Base-by-base conservation (phyloP, 2,888 invertebrate genomes). In the Diadromus collaris region DNA sequence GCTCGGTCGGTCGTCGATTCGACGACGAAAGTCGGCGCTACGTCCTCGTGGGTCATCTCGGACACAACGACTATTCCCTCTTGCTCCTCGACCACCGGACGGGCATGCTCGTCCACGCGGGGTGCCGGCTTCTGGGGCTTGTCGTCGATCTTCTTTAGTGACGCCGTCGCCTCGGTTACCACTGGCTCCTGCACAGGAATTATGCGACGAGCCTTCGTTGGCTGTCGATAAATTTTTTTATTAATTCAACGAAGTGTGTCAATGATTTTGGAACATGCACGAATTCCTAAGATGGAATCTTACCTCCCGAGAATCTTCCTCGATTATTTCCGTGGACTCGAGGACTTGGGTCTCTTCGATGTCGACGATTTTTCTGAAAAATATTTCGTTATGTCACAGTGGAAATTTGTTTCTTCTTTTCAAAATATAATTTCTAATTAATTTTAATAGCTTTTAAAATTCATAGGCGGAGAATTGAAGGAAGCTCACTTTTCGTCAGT, bases 141-240 rank as follows among this genome's bases (percentile, higher is more conserved):
- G 79, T 93, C 92, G 81, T 94, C 94, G 56, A 93, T 92, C 85
- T 94, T 94, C 86, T 94, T 95, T 81, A 94, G 92, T 1, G 93
- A 92, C 74, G 94, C 93, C n/a, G 92, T 92, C 65, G 94, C 94
- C 81, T 93, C 92, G 2, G 93, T 94, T 85, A 92, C 91, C 16
- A 95, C 90, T 54, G 93, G 91, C 82, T 94, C 93, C 83, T 93
- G 93, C 79, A 94, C 91, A 51, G 93, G 92, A 6, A 94, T 87
- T 54, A 93, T 89, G 27, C 92, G 91, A 85, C 92, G 92, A 9
- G 94, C 94, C 72, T 83, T 86, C 16, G 88, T 88, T 68, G 87
- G 84, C 90, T 91, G 80, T 32, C 81, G 82, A 63, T 27, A 19
- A 61, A 10, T 41, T 60, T 61, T 60, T 24, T 10, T 21, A n/a